Evolutionary conservation across 1,140 invertebrate genomes (phyloP).

Genomic region (Potamilus streckersoni): DNA sequence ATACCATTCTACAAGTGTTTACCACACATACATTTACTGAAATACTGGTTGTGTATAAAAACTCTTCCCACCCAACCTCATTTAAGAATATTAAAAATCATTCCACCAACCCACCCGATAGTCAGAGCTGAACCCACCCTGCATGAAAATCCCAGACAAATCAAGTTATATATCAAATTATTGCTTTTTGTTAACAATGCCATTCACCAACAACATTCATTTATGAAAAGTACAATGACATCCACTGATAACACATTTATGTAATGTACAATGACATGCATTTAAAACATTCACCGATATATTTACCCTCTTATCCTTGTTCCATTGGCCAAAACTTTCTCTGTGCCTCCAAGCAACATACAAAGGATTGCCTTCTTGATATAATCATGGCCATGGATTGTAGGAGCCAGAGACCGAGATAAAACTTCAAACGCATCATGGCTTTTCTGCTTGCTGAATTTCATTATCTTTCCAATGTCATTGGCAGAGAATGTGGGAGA

Average conservation of each 20-base stretch:
- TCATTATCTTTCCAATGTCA: conserved; percentile 92
- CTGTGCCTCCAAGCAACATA: conserved; percentile 93
- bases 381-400: conserved; percentile 97
- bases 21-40: too few relatives aligned
- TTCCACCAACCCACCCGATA: too few relatives aligned
- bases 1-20: too few relatives aligned
- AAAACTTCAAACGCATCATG: conserved; percentile 90
- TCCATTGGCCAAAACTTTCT: conserved; percentile 96
- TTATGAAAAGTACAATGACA: not conserved
- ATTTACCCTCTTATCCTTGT: conserved; percentile 90
- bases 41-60: too few relatives aligned
- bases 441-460: conserved; percentile 78
- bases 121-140: too few relatives aligned
- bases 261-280: not conserved
- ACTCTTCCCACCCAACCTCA: too few relatives aligned
- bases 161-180: not conserved
- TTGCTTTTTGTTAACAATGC: not conserved
- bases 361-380: conserved; percentile 98
- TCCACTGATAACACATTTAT: not conserved
- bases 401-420: conserved; percentile 93
- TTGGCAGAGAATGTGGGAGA: conserved; percentile 82
- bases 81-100: too few relatives aligned
- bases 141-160: too few relatives aligned
- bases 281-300: too few relatives aligned
- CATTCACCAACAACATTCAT: not conserved